Base-by-base conservation (phyloP, 2,888 invertebrate genomes). In the Lepidocyrtoides sp. region DNA sequence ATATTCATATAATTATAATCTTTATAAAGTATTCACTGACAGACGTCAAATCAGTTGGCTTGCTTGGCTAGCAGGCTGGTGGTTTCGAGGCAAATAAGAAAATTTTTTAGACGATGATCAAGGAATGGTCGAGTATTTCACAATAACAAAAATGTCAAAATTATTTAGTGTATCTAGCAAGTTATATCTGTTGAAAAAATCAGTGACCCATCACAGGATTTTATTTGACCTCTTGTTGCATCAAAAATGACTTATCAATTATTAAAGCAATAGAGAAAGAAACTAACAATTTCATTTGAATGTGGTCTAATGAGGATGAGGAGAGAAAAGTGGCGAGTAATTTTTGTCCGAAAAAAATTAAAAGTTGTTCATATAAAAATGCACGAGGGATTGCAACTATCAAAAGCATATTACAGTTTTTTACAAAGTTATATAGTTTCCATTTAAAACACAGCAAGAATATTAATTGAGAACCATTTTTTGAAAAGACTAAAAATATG, bases 141-240 rank as follows among this genome's bases (percentile, higher is more conserved):
- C 57, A 32, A 81, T 36, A 20, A 81, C 57, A 32, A 29, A 60
- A 44, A 36, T 51, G 14, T 51, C 51, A 2, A 54, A 54, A 54
- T 17, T 17, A 54, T 0, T 17, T n/a, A n/a, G n/a, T n/a, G 17
- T 17, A 1, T 54, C 54, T 17, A 60, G 3, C 20, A 29, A 63
- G 10, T 17, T 23, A 20, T 36, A 41, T 82, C 32, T 57, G 7
- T 66, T 63, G 32, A 17, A 48, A 48, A 83, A 69, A 83, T 66
- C 83, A 48, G 32, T 84, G 84, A 69, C 84, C 84, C 84, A 69
- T 36, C 48, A 36, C 54, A 14, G 10, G 14, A 20, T 72, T 32
- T 66, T 36, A 32, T 0, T 17, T 84, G 32, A 84, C 54, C 84
- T 69, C 63, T 54, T 20, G 69, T 7, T 82, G 83, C 83, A 66